These are phyloP conservation scores for Scrobipalpa atriplicella DNA, from an alignment of 2,888 invertebrate genomes.

Conservation along the genomic window DNA sequence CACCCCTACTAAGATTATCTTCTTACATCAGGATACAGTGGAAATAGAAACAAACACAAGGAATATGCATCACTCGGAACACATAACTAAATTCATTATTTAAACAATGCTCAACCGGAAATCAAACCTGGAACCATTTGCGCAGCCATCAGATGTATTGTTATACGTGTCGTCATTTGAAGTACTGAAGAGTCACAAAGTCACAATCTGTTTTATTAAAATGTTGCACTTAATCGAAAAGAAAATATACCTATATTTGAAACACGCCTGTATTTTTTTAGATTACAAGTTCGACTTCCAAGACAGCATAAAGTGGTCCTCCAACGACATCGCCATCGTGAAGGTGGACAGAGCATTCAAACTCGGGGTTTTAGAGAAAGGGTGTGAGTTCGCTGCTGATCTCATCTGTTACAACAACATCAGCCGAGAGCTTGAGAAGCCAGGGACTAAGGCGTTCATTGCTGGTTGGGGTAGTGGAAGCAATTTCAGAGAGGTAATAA, in stretches of 20 bases:
- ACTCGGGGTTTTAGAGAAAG: constrained; percentile 62
- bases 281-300: constrained; percentile 79
- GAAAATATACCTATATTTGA: too few species aligned
- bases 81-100: too few species aligned
- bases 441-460: constrained; percentile 71
- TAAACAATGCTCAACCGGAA: too few species aligned
- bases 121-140: too few species aligned
- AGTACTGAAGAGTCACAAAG: not conserved
- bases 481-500: constrained; percentile 72
- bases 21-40: too few species aligned
- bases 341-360: constrained; percentile 73
- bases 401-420: constrained; percentile 67
- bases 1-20: too few species aligned
- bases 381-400: constrained; percentile 65
- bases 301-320: constrained; percentile 78
- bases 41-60: too few species aligned
- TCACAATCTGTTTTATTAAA: not conserved
- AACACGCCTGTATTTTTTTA: constrained; percentile 38
- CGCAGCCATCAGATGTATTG: too few species aligned
- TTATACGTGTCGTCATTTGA: too few species aligned
- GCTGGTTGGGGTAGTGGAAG: constrained; percentile 76
- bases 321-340: constrained; percentile 75
- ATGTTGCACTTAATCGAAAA: not conserved
- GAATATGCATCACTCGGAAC: too few species aligned
- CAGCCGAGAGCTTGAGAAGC: constrained; percentile 69